A percentile compares a stretch with the other conserved stretches of the same genome.
phyloP scores from a whole-genome alignment of 1,140 invertebrate species.

The Drosophila lacteicornis region DNA sequence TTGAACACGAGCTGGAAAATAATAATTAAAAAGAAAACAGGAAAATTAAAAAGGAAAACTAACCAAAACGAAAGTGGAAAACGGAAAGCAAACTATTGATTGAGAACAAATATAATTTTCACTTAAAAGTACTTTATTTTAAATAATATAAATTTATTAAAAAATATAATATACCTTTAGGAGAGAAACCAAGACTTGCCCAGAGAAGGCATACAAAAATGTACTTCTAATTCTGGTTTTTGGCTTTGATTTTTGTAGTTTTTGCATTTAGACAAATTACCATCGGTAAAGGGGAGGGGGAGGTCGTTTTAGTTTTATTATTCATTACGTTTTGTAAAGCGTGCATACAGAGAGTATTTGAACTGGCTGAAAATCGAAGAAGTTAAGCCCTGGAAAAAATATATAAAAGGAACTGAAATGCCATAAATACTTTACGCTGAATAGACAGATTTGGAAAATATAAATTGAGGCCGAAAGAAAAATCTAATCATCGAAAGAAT shows the following conservation, averaged over 20 bases:
- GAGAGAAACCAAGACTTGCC: too few relatives aligned
- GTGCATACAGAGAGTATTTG: too few relatives aligned
- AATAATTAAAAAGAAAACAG: slow-evolving; percentile 13
- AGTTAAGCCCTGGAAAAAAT: background rate
- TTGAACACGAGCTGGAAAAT: slow-evolving; percentile 30
- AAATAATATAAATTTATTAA: too few relatives aligned
- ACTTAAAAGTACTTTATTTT: background rate
- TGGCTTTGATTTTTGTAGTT: background rate
- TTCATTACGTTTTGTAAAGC: slow-evolving; percentile 26
- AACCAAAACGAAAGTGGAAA: background rate
- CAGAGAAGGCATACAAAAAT: background rate
- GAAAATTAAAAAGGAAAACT: background rate
- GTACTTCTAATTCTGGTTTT: background rate
- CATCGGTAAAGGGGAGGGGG: background rate
- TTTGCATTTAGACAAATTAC: slow-evolving; percentile 22
- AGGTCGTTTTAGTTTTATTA: slow-evolving; percentile 14
- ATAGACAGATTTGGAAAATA: slow-evolving; percentile 2
- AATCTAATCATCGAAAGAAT: too few relatives aligned
- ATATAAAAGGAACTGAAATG: background rate
- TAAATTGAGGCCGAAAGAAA: background rate
- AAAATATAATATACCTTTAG: too few relatives aligned
- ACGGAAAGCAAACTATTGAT: background rate
- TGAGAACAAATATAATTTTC: background rate
- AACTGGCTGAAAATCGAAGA: background rate
- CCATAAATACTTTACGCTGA: slow-evolving; percentile 3